Conservation (phyloP, 1,140 invertebrate genomes). For the Pectinophora gossypiella region DNA sequence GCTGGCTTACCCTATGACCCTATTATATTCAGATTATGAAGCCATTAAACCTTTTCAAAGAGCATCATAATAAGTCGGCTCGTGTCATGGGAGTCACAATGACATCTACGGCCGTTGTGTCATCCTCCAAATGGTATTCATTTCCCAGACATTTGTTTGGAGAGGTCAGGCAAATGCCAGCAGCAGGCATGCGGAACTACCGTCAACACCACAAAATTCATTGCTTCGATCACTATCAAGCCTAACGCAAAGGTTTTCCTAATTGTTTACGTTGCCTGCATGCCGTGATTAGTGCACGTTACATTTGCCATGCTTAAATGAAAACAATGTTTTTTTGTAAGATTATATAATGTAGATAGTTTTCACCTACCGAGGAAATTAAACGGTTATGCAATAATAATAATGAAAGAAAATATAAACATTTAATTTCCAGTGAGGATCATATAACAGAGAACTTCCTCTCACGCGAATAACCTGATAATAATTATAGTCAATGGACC, state of each 20-base stretch:
- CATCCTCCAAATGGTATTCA: constrained; percentile 33
- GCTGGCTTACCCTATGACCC: not conserved
- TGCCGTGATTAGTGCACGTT: no score
- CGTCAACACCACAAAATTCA: constrained; percentile 11
- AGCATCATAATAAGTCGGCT: not conserved
- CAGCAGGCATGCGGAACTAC: constrained; percentile 28
- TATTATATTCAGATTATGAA: not conserved
- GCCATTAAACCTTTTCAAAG: not conserved
- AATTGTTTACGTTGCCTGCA: not conserved
- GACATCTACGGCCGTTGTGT: constrained; percentile 19
- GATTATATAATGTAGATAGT: no score
- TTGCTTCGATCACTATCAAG: constrained; percentile 5
- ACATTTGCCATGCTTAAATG: no score
- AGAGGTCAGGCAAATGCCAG: constrained; percentile 38
- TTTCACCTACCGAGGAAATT: no score
- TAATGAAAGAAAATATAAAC: no score
- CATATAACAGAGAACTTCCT: no score
- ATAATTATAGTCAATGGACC: no score
- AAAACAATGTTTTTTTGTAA: no score
- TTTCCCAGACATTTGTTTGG: constrained; percentile 22
- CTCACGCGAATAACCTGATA: no score
- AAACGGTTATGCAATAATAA: no score
- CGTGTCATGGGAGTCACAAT: not conserved
- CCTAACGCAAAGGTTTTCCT: not conserved
- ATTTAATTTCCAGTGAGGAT: no score